Conservation (phyloP, 2,888 invertebrate species). For the Trissolcus japonicus region DNA sequence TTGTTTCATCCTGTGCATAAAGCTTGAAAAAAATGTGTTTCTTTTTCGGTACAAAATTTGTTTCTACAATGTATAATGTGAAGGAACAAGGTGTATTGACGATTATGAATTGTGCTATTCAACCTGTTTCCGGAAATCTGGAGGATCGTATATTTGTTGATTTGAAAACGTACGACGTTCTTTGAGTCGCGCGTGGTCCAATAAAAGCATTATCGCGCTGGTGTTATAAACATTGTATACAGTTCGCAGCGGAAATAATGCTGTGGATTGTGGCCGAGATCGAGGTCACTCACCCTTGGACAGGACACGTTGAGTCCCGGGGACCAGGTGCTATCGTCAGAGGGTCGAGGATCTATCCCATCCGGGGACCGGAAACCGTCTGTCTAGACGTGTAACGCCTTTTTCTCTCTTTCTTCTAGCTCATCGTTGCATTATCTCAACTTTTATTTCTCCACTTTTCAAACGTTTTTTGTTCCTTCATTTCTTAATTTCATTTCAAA, state of each 20-base stretch:
- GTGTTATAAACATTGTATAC: slow-evolving; percentile 10
- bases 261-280: slow-evolving; percentile 60
- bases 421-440: too few relatives aligned
- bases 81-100: neutral
- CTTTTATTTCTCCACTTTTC: too few relatives aligned
- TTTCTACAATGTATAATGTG: neutral
- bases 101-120: slow-evolving; percentile 9
- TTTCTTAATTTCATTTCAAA: too few relatives aligned
- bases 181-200: neutral
- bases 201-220: slow-evolving; percentile 16
- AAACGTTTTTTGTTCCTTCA: too few relatives aligned
- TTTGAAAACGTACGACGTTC: neutral
- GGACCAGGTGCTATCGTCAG: slow-evolving; percentile 63
- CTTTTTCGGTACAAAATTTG: too few relatives aligned
- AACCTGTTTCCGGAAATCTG: slow-evolving; percentile 11
- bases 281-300: slow-evolving; percentile 65
- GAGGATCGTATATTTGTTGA: neutral
- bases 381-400: slow-evolving; percentile 68
- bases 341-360: slow-evolving; percentile 57
- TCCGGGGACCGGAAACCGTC: slow-evolving; percentile 69
- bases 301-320: slow-evolving; percentile 61
- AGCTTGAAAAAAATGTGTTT: too few relatives aligned
- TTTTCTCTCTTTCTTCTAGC: slow-evolving; percentile 58
- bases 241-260: slow-evolving; percentile 38
- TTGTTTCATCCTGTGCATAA: too few relatives aligned